Base-by-base conservation (phyloP, 2,797 vertebrate species). In the Somateria mollissima region DNA sequence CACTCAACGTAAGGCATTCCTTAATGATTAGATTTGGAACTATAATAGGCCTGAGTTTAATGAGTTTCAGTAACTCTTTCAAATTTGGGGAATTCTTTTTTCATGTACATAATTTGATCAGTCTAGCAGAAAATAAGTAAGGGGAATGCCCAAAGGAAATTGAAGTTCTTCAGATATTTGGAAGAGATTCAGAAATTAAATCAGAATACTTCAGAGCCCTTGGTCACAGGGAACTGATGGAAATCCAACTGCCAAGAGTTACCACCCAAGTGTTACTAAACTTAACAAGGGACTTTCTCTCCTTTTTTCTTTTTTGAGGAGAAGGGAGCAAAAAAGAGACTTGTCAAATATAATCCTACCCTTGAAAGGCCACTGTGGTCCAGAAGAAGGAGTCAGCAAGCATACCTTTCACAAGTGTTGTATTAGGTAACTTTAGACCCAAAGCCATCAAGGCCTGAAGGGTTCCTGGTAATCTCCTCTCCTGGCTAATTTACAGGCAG, bases 61-160 rank as follows among this genome's bases (percentile, higher is more conserved):
- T 80, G 74, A 94, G 75, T 93, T 95, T 96, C 92, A 89, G 90
- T 83, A 94, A 94, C 71, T 82, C 90, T 62, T 75, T 87, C 83
- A 69, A 62, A 92, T 85, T 61, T 80, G 60, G 80, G 71, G 61
- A 94, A 77, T 86, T 94, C 57, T 87, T 95, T 85, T 90, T 82
- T 72, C 36, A 27, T 51, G 20, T 70, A 47, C 45, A 87, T 34
- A 47, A 77, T 88, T 77, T 0, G 1, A 91, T 92, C 85, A 71
- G 32, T 15, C 57, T 61, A 79, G 85, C 75, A 92, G 88, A 94
- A 95, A 96, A 80, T 41, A 89, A 83, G 34, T 34, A 57, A 92
- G 69, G 22, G 37, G 47, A 89, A 90, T 87, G 86, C 49, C 53
- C 71, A 69, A 53, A 83, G 80, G 67, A 92, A 91, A 95, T 34